A percentile compares a stretch with the other conserved stretches of the same genome.
Conservation (phyloP, 2,113 vertebrate species). For the Trogon melanurus region DNA sequence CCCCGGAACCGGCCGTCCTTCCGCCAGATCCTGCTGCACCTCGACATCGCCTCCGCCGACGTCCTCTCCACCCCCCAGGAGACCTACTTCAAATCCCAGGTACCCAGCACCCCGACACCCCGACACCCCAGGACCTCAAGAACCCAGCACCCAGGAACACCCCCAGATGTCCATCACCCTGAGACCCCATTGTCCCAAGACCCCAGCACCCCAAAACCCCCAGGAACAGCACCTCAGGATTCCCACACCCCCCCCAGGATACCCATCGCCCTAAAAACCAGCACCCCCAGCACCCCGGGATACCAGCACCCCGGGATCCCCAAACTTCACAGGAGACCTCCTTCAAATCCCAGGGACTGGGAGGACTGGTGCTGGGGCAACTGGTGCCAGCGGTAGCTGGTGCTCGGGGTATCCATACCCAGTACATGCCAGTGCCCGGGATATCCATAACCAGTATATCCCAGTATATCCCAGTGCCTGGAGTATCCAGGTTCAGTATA, state of each 20-base stretch:
- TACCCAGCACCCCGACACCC: background rate
- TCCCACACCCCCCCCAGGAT: background rate
- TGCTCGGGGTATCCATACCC: background rate
- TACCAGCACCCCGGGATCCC: background rate
- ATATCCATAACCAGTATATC: no score
- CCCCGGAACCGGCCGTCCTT: conserved; percentile 95
- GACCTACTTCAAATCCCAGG: conserved; percentile 96
- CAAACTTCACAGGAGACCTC: no score
- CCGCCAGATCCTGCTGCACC: conserved; percentile 93
- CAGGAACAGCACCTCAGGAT: no score
- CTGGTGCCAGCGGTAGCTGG: background rate
- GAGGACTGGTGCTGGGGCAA: background rate
- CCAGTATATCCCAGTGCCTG: no score
- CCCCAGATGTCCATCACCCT: background rate
- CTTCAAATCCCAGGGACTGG: background rate
- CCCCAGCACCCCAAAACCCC: no score
- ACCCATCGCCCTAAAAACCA: no score
- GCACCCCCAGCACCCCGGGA: background rate
- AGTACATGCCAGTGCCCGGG: background rate
- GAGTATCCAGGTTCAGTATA: no score
- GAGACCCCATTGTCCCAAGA: background rate
- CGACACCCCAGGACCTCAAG: no score
- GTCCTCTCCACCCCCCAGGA: conserved; percentile 95
- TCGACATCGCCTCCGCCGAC: conserved; percentile 96
- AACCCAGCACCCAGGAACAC: background rate